Percentiles rank a stretch among this genome's conserved stretches.
Evolutionary conservation across 1,140 invertebrate species (phyloP).

Genomic region (Samia ricini): DNA sequence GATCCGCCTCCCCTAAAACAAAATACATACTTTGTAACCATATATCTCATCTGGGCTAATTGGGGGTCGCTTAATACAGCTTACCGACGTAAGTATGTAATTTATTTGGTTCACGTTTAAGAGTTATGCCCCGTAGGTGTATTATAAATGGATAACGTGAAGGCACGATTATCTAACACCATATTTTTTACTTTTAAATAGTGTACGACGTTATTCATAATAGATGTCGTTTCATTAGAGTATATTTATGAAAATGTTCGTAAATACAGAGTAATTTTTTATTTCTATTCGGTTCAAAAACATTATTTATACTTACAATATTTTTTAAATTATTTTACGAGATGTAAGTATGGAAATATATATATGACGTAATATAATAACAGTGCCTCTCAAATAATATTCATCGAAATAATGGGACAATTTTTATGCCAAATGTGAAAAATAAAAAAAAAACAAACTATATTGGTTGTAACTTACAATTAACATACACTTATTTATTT

Average conservation of each 20-base stretch:
- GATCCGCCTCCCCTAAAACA: conserved; percentile 54
- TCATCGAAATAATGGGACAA: no score
- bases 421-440: no score
- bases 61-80: conserved; percentile 75
- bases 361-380: no score
- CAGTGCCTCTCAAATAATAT: no score
- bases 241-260: not conserved
- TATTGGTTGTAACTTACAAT: no score
- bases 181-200: conserved; percentile 13
- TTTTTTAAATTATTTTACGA: no score
- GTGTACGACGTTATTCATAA: conserved; percentile 3
- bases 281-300: no score
- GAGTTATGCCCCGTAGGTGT: conserved; percentile 26
- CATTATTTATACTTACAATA: no score
- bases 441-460: no score
- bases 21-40: conserved; percentile 63
- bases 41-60: conserved; percentile 71
- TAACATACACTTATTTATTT: no score
- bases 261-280: not conserved
- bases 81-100: conserved; percentile 74
- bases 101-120: conserved; percentile 63
- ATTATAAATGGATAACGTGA: conserved; percentile 25
- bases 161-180: conserved; percentile 19
- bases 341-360: no score
- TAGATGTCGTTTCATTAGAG: not conserved